phyloP scores from a whole-genome alignment of 2,888 invertebrate genomes.

The Sthenelais limicola region DNA sequence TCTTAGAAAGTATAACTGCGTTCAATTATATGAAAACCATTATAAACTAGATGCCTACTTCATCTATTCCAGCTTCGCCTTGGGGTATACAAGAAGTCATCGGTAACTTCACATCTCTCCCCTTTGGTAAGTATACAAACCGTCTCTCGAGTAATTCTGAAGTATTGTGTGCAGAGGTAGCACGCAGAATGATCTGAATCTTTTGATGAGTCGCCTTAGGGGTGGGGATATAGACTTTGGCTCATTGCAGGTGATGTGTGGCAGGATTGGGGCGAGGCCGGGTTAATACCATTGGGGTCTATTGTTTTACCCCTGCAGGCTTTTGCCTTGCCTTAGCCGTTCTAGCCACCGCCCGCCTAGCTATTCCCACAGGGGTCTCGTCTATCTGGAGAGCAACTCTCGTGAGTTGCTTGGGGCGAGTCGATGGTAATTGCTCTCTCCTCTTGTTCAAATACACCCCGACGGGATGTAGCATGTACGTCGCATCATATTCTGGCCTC shows the following conservation, averaged over 20 bases:
- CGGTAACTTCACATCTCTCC: constrained; percentile 39
- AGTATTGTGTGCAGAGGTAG: not conserved
- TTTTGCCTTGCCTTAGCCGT: not conserved
- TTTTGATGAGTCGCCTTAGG: too few relatives aligned
- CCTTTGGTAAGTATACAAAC: constrained; percentile 38
- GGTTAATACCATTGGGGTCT: constrained; percentile 26
- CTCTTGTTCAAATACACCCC: constrained; percentile 7
- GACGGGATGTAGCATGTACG: not conserved
- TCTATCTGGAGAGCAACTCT: constrained; percentile 2
- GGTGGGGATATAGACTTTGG: too few relatives aligned
- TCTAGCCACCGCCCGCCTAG: too few relatives aligned
- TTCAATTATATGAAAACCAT: too few relatives aligned
- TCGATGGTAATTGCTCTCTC: constrained; percentile 1
- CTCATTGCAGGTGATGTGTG: constrained; percentile 15
- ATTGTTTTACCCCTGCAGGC: constrained; percentile 30
- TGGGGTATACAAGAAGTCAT: constrained; percentile 39
- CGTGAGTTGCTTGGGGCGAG: constrained; percentile 7
- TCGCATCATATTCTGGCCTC: not conserved
- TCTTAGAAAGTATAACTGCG: too few relatives aligned
- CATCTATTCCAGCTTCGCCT: constrained; percentile 25
- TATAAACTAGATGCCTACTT: too few relatives aligned
- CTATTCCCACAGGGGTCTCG: too few relatives aligned
- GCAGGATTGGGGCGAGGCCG: constrained; percentile 7
- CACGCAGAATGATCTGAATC: too few relatives aligned
- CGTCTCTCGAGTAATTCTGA: not conserved